A percentile compares a stretch with the other conserved stretches of the same genome.
Conservation (phyloP, 92 coral and sea anemone genomes). For the Virgularia gustaviana region DNA sequence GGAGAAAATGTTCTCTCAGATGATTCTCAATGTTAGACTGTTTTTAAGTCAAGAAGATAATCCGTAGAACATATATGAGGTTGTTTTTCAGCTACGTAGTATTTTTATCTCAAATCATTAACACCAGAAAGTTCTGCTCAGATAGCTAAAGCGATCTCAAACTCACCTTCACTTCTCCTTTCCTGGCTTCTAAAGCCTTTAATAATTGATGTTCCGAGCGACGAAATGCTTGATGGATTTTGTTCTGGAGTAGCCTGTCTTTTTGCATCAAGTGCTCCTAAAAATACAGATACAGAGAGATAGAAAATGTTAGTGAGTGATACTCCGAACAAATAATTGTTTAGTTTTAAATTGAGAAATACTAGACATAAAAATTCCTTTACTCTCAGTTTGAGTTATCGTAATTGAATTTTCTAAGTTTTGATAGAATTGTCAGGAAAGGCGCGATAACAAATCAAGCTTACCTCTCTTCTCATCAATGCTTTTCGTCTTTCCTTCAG, state of each 20-base stretch:
- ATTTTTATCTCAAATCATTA: not conserved
- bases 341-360: not conserved
- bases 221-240: slow-evolving; percentile 91
- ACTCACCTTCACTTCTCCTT: slow-evolving; percentile 90
- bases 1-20: no score
- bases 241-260: slow-evolving; percentile 86
- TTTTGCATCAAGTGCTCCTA: slow-evolving; percentile 96
- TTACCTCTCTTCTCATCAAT: slow-evolving; percentile 78
- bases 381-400: slow-evolving; percentile 5
- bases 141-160: not conserved
- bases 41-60: no score
- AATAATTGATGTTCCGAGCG: slow-evolving; percentile 89
- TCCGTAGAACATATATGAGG: no score
- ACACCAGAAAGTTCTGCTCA: not conserved
- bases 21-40: no score
- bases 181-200: slow-evolving; percentile 88
- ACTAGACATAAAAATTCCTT: not conserved
- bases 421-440: no score
- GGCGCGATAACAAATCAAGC: not conserved
- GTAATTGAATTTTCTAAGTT: no score
- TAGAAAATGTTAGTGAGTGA: not conserved
- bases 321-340: not conserved
- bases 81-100: no score
- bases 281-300: not conserved
- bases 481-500: slow-evolving; percentile 76